phyloP scores from a whole-genome alignment of 2,113 vertebrate genomes.

The Atractosteus spatula region DNA sequence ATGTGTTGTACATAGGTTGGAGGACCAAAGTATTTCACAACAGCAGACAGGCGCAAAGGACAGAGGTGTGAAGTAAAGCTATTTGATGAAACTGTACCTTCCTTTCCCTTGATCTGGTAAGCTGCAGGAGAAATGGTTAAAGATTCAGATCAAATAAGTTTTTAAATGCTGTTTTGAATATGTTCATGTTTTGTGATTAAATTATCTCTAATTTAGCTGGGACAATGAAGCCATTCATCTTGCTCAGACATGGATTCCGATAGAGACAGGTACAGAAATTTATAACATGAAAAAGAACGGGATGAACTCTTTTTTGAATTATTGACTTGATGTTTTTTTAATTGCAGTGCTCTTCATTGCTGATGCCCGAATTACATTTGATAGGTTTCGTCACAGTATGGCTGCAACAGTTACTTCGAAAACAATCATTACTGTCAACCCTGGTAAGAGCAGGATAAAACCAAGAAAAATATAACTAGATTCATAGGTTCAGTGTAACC shows the following conservation, averaged over 20 bases:
- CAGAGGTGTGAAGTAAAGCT: constrained; percentile 90
- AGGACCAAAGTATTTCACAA: constrained; percentile 80
- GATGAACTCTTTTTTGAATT: too few species aligned
- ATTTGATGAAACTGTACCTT: constrained; percentile 82
- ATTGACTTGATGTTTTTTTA: constrained; percentile 32
- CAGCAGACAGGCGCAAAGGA: constrained; percentile 84
- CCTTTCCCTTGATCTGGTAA: constrained; percentile 86
- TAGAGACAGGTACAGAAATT: constrained; percentile 77
- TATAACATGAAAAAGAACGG: background rate
- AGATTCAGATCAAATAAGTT: too few species aligned
- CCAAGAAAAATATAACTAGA: too few species aligned
- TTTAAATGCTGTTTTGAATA: too few species aligned
- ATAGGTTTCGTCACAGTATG: constrained; percentile 89
- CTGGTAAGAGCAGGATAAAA: constrained; percentile 68
- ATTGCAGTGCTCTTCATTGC: constrained; percentile 88
- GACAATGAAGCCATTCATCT: constrained; percentile 86
- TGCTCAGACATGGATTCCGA: constrained; percentile 77
- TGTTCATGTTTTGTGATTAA: constrained; percentile 25
- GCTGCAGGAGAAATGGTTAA: constrained; percentile 2
- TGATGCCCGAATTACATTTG: constrained; percentile 87
- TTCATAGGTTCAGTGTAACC: constrained; percentile 1
- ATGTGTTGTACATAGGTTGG: constrained; percentile 68
- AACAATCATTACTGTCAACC: constrained; percentile 91
- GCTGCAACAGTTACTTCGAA: constrained; percentile 84
- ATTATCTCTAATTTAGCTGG: constrained; percentile 74